Conservation (phyloP, 2,797 vertebrate species). For the Karalla daura region DNA sequence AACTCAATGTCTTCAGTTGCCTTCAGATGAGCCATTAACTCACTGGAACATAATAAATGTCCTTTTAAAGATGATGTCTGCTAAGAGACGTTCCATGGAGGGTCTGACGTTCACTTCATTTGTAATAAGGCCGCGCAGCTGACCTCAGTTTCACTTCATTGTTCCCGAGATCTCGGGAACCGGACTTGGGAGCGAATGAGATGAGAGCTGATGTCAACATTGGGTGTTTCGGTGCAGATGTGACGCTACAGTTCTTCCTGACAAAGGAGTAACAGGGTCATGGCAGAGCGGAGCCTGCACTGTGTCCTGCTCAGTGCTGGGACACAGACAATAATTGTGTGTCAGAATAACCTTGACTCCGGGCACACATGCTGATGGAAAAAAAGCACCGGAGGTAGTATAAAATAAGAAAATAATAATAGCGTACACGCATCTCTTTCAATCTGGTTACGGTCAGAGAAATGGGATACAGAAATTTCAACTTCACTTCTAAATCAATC, state of each 20-base stretch:
- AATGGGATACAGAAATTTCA: not conserved
- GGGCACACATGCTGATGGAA: slow-evolving; percentile 2
- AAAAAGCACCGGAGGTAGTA: not conserved
- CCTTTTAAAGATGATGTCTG: not conserved
- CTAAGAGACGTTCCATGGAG: not conserved
- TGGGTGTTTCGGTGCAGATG: not conserved
- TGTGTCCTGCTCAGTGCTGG: not conserved
- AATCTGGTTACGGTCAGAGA: not conserved
- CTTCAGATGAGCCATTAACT: slow-evolving; percentile 4
- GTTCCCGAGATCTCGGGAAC: not conserved
- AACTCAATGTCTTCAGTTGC: slow-evolving; percentile 14
- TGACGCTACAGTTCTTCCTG: not conserved
- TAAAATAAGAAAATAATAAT: too few relatives aligned
- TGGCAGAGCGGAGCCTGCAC: not conserved
- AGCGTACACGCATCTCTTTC: not conserved
- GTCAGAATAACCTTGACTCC: slow-evolving; percentile 4
- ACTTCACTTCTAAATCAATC: not conserved
- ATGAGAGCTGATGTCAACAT: not conserved
- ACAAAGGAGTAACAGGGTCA: not conserved
- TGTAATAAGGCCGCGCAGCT: not conserved
- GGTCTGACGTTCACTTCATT: not conserved
- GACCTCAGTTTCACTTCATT: not conserved
- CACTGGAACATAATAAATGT: slow-evolving; percentile 2
- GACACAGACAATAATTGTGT: not conserved
- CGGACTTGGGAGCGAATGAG: not conserved